Evolutionary conservation across 2,113 vertebrate species (phyloP), one percentile per base, ranked within the genome.

Genomic region (Solea senegalensis): DNA sequence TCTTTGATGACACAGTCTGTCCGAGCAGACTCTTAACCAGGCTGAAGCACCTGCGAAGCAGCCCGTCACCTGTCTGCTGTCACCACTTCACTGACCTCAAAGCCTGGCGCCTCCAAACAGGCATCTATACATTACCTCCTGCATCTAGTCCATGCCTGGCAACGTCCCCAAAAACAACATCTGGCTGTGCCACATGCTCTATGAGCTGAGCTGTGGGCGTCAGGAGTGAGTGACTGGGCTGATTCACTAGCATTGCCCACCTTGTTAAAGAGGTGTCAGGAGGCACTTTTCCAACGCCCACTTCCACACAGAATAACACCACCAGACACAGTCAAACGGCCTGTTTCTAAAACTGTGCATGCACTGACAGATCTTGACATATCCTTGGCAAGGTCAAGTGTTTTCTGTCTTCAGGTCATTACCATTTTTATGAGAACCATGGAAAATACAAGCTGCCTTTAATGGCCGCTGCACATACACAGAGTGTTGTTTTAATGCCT

Each of bases 221-320:
- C 72, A 27, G 76, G 69, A 52, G 63, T 67, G 88, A 88, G 64
- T 85, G 86, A 88, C 78, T 87, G 81, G 86, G 68, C 78, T 86
- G 88, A 92, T 92, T 92, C 91, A 92, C 82, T 80, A 73, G 74
- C 81, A 48, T 21, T 80, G 81, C 84, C 88, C 78, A 76, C 89
- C 90, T 90, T 90, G 85, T 89, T 93, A 92, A 93, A 89, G 88
- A 93, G 90, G 91, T 93, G 92, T 91, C 81, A 85, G 87, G 79
- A 84, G 79, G 79, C 72, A 55, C 80, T 92, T 93, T 94, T 93
- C 91, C 92, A 89, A 85, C 70, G 79, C 87, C 90, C 86, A 90
- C 86, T 86, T 91, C 88, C 88, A 91, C 80, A 87, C 85, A 91
- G 82, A 82, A 87, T 77, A 87, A 86, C 81, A 62, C 69, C 77